These are phyloP conservation scores for Caenorhabditis panamensis DNA, from an alignment of 2,888 invertebrate genomes.

Conservation along the genomic window DNA sequence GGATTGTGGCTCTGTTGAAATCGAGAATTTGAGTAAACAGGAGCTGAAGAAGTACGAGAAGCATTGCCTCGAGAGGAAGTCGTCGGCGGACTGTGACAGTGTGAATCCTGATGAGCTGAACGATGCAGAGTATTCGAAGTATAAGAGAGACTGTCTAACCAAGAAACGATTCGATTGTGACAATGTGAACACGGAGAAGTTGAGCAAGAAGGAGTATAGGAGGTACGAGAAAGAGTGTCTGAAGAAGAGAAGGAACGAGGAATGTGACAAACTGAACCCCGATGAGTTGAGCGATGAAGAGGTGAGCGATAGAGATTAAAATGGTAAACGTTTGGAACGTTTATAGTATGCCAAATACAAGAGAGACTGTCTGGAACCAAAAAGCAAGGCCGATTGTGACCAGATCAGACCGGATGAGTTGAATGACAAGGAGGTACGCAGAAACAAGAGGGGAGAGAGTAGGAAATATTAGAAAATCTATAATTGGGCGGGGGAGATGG, in stretches of 20 bases:
- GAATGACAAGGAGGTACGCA: no score
- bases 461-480: no score
- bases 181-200: constrained; percentile 5
- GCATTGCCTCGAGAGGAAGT: neutral
- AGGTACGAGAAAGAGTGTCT: constrained; percentile 16
- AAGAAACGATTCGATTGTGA: constrained; percentile 11
- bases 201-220: constrained; percentile 16
- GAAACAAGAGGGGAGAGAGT: no score
- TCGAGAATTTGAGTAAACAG: constrained; percentile 4
- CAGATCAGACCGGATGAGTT: no score
- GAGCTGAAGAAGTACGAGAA: constrained; percentile 17
- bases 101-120: neutral
- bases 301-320: no score
- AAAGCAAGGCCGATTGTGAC: no score
- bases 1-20: neutral
- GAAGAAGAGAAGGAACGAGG: neutral
- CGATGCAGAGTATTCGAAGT: neutral
- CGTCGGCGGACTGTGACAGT: neutral
- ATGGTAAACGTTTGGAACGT: no score
- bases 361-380: constrained; percentile 9
- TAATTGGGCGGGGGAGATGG: no score
- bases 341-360: constrained; percentile 20
- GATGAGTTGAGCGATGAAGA: no score
- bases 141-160: neutral
- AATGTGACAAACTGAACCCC: neutral